Evolutionary conservation across 1,140 invertebrate genomes (phyloP), one percentile per base, ranked within the genome.

Genomic region (Pseudomyrmex sp.): DNA sequence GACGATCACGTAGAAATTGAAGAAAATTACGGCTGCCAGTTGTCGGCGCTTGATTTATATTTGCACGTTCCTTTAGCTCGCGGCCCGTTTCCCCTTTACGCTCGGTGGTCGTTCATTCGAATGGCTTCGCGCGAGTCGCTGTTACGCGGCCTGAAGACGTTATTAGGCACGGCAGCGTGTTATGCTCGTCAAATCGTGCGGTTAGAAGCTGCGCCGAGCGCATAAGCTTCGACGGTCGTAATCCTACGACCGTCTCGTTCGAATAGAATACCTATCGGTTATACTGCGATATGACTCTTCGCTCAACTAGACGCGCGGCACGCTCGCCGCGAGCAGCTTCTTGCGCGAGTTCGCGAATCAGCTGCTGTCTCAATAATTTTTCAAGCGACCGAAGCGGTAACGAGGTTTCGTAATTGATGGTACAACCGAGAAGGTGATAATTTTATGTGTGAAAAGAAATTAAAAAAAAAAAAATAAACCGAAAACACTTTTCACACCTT

Each of bases 131-230:
- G 44, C 59, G n/a, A 70, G 54, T 68, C 35, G 35, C 52, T 63
- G 76, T 85, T 76, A 82, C 79, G 79, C 59, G 83, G 77, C 46
- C 69, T 70, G 80, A 80, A 86, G 86, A 90, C 86, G 84, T 88
- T 86, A 90, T 90, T 90, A 90, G 84, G 82, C 84, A 90, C 70
- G 80, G 26, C 72, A 69, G 76, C 77, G 65, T 48, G 58, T 89
- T 88, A 83, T 65, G 63, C 86, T 90, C 84, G 72, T 83, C 74
- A 76, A 80, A 89, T 83, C 75, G 74, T 23, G 59, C 50, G 58
- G 77, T 76, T 58, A 15, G 35, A 35, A 65, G 46, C 52, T 72
- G n/a, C 69, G 1, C 62, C 77, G 56, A 72, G 35, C 7, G 65
- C 74, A 75, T 89, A 87, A 85, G 62, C 83, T 74, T 79, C 68